phyloP scores from a whole-genome alignment of 2,797 vertebrate species.

The Pseudopleuronectes americanus region DNA sequence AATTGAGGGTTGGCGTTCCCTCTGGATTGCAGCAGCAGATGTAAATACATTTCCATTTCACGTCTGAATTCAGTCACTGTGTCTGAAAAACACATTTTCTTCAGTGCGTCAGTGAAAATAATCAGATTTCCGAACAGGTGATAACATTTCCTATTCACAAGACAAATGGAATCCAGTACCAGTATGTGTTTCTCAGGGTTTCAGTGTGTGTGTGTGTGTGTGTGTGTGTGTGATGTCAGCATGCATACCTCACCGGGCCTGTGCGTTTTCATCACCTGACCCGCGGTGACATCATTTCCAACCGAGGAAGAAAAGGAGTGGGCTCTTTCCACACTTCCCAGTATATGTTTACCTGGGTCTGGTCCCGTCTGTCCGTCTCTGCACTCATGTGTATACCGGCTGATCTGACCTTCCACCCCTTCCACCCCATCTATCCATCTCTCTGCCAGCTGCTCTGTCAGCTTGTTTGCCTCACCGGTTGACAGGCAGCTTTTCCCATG shows the following conservation, averaged over 20 bases:
- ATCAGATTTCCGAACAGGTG: background rate
- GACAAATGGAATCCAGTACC: background rate
- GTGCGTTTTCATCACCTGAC: slow-evolving; percentile 33
- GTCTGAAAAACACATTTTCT: background rate
- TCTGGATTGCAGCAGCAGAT: background rate
- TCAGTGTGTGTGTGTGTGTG: background rate
- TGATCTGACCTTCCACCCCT: slow-evolving; percentile 41
- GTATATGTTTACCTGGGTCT: slow-evolving; percentile 24
- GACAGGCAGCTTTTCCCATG: slow-evolving; percentile 9
- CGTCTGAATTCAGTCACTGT: background rate
- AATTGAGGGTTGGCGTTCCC: background rate
- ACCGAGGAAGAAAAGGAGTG: background rate
- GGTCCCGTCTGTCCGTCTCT: slow-evolving; percentile 2
- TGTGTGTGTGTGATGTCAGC: slow-evolving; percentile 22
- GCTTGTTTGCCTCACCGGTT: slow-evolving; percentile 38
- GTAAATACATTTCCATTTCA: background rate
- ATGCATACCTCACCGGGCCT: slow-evolving; percentile 15
- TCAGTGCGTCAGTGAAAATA: background rate
- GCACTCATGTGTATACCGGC: slow-evolving; percentile 21
- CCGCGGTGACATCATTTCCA: slow-evolving; percentile 26
- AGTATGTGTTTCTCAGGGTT: background rate
- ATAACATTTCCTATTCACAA: slow-evolving; percentile 1
- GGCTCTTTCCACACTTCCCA: slow-evolving; percentile 15
- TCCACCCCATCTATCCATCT: slow-evolving; percentile 29
- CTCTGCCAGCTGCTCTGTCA: slow-evolving; percentile 38